Conservation (phyloP, 2,797 vertebrate genomes). For the Allenopithecus nigroviridis region DNA sequence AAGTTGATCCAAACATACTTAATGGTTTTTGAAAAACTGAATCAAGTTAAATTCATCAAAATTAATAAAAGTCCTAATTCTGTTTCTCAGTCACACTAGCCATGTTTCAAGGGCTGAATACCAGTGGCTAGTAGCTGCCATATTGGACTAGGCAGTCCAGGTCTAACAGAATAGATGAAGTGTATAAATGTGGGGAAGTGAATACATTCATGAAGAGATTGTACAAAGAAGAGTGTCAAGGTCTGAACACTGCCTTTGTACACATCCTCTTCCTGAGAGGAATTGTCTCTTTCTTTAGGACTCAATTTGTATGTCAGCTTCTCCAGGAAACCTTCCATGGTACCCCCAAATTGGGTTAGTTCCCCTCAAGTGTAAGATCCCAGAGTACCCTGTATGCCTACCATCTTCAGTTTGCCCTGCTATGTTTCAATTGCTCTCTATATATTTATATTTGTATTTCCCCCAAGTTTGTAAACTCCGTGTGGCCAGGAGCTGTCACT, state of each 20-base stretch:
- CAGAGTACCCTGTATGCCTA: background rate
- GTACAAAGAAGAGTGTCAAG: background rate
- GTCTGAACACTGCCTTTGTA: background rate
- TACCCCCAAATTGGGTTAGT: background rate
- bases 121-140: background rate
- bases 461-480: background rate
- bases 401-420: background rate
- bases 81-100: background rate
- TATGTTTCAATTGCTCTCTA: background rate
- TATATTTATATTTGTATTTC: background rate
- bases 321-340: background rate
- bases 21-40: background rate
- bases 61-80: background rate
- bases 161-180: background rate
- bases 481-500: background rate
- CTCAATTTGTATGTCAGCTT: background rate
- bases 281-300: background rate
- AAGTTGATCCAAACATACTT: background rate
- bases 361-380: background rate
- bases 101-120: background rate
- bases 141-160: background rate
- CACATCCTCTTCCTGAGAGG: background rate
- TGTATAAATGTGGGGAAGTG: background rate
- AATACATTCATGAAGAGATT: background rate
- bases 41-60: constrained; percentile 2